Base-by-base conservation (phyloP, 2,888 invertebrate genomes). In the Drosophila rubida region DNA sequence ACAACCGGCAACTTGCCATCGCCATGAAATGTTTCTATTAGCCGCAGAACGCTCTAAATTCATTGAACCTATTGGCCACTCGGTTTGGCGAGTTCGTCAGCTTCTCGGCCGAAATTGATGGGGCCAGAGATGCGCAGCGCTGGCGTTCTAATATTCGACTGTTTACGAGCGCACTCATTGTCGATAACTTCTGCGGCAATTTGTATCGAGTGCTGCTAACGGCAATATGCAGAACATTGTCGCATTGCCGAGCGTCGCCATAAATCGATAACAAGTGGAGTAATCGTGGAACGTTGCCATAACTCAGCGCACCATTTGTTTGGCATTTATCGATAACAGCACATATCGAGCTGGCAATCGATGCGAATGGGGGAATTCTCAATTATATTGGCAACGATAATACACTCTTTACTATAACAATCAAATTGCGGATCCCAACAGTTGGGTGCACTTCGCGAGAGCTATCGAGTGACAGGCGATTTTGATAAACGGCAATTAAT, bases 21-120 rank as follows among this genome's bases (percentile, higher is more conserved):
- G 41, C 27, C 14, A 64, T 75, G 64, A 75, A 53, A 75, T 74
- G 74, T 65, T 83, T 83, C 76, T 81, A 81, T 81, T 81, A 80
- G 48, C 60, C 70, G 19, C 14, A 23, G n/a, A 37, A 46, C 23
- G 50, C 77, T 62, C 60, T 65, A 55, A 75, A 68, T 39, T 57
- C 58, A 16, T 39, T 14, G 11, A 51, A 32, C 14, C 13, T 37
- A 32, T 32, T n/a, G 32, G 7, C 27, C 27, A 32, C 7, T 25
- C 25, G 6, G 7, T 25, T 25, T 25, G 6, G 1, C 7, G 1
- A 23, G 25, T 25, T 7, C 6, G 25, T 25, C 25, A 25, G 25
- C 6, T 7, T 25, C 25, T 25, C 6, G 7, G 25, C 25, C 25
- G 7, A 25, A 25, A 32, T 32, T 32, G 32, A 32, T 32, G 32